phyloP scores from a whole-genome alignment of 2,888 invertebrate genomes.

The Trissonchulus latispiculum region DNA sequence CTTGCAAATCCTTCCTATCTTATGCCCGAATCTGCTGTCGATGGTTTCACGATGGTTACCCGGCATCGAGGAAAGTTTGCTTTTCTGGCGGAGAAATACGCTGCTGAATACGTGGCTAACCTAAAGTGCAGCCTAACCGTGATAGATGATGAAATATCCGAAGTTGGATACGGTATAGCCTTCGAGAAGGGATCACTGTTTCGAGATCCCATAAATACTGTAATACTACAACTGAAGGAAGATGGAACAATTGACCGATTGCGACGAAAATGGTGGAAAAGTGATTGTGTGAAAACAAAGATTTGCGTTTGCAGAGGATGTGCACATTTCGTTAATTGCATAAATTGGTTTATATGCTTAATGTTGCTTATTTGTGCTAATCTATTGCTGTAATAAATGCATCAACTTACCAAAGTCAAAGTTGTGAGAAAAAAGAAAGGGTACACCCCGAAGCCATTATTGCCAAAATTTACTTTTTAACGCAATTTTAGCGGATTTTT shows the following conservation, averaged over 20 bases:
- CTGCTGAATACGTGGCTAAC: background rate
- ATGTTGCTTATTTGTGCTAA: too few species aligned
- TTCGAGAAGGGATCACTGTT: background rate
- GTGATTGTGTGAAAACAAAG: background rate
- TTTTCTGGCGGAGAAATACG: background rate
- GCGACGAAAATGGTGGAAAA: background rate
- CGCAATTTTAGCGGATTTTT: too few species aligned
- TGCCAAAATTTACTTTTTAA: too few species aligned
- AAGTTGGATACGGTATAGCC: background rate
- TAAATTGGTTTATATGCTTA: too few species aligned
- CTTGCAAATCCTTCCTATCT: too few species aligned
- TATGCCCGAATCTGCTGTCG: background rate
- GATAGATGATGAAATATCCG: background rate
- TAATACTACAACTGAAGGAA: background rate
- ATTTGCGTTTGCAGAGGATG: constrained; percentile 1
- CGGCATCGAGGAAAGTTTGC: background rate
- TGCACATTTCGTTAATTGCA: too few species aligned
- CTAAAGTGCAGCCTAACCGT: background rate
- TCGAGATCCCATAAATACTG: background rate
- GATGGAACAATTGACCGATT: constrained; percentile 4
- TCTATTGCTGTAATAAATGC: too few species aligned
- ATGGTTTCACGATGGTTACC: background rate
- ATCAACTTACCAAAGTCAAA: too few species aligned
- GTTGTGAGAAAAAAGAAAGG: too few species aligned
- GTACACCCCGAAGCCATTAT: too few species aligned